Conservation (phyloP, 1,140 invertebrate species). For the Drosophila sp. region DNA sequence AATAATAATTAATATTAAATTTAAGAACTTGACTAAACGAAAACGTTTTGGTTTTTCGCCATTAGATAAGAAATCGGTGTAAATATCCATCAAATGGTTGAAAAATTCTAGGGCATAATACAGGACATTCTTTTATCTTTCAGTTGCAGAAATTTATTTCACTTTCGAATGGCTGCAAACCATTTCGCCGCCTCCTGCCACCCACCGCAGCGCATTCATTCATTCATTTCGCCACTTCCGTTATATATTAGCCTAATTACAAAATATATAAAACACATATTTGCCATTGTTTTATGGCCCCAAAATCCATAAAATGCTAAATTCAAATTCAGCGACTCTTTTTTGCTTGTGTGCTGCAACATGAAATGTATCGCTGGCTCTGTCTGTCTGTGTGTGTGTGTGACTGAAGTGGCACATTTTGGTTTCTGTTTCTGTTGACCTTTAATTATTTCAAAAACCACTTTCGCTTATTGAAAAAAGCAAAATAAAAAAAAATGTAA, state of each 20-base stretch:
- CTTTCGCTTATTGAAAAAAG: constrained; percentile 80
- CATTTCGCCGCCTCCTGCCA: background rate
- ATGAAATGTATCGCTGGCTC: background rate
- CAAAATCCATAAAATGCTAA: constrained; percentile 12
- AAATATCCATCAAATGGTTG: background rate
- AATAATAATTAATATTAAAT: too few relatives aligned
- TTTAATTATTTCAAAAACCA: constrained; percentile 74
- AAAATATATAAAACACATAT: constrained; percentile 43
- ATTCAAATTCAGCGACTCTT: constrained; percentile 8
- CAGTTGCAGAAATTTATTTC: background rate
- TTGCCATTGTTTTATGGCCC: constrained; percentile 43
- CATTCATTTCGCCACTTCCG: background rate
- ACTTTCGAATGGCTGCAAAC: background rate
- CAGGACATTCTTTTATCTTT: background rate
- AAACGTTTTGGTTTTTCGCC: too few relatives aligned
- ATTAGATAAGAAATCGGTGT: too few relatives aligned
- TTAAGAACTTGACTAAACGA: too few relatives aligned
- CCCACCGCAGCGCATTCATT: too few relatives aligned
- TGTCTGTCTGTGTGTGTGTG: background rate
- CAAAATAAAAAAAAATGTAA: constrained; percentile 4
- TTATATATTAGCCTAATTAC: constrained; percentile 69
- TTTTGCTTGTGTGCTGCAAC: background rate
- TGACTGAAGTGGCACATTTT: constrained; percentile 60
- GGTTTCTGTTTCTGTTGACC: constrained; percentile 44
- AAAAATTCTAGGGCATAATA: background rate